These are phyloP conservation scores for Leptobrachium leishanense DNA, from an alignment of 2,113 vertebrate genomes.

Conservation along the genomic window DNA sequence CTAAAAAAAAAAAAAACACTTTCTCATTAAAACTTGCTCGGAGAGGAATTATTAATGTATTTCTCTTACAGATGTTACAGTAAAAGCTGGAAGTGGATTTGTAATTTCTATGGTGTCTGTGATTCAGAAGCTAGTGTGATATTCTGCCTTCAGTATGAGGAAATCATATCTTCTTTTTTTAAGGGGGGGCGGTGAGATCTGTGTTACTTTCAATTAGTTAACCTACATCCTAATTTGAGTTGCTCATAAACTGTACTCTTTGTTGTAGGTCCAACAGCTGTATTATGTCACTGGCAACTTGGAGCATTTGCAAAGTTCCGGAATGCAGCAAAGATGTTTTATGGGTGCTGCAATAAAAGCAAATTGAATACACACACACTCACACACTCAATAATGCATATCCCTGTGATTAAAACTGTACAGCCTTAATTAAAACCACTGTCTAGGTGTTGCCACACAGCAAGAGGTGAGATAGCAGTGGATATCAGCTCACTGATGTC, in stretches of 20 bases:
- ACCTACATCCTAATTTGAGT: conserved; percentile 96
- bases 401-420: conserved; percentile 82
- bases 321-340: conserved; percentile 95
- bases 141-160: conserved; percentile 4
- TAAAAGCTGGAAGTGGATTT: conserved; percentile 18
- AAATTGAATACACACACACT: conserved; percentile 76
- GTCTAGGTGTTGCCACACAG: conserved; percentile 80
- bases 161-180: conserved; percentile 55
- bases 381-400: conserved; percentile 72
- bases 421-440: conserved; percentile 81
- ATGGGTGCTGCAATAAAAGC: conserved; percentile 77
- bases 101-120: conserved; percentile 13
- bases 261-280: conserved; percentile 95
- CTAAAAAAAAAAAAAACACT: no score
- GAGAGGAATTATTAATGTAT: conserved; percentile 79
- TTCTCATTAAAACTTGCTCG: conserved; percentile 81
- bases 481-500: no score
- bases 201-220: conserved; percentile 83
- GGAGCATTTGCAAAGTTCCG: conserved; percentile 91
- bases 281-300: conserved; percentile 94
- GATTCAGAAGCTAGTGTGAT: background rate
- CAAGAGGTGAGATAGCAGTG: conserved; percentile 72
- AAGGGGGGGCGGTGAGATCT: conserved; percentile 61
- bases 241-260: conserved; percentile 86
- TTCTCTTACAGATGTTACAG: conserved; percentile 54